Base-by-base conservation (phyloP, 2,888 invertebrate genomes). In the Sinhomidia bicolor region DNA sequence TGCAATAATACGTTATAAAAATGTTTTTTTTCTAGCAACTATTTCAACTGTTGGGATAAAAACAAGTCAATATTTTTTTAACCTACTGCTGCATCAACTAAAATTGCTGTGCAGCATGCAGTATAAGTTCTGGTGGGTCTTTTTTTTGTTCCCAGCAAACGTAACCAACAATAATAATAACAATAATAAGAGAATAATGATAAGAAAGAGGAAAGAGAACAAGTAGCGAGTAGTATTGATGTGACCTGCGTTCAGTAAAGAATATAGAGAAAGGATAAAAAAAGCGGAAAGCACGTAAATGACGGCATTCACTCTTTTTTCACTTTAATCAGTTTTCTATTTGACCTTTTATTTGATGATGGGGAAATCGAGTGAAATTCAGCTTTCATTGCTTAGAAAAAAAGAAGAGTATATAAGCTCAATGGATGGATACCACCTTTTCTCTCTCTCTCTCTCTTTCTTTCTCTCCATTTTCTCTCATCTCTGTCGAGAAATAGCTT, bases 321-420 rank as follows among this genome's bases (percentile, higher is more conserved):
- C 57, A 85, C 68, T 85, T 85, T 85, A 85, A 85, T 85, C 85
- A 85, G 68, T 85, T 71, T 71, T 68, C 79, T 79, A 60, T 85
- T 85, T 85, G 85, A 79, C 85, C 65, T 85, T 78, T 79, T 85
- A 65, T 78, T 85, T 76, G 76, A 76, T 29, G 44, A 47, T 36
- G 65, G 57, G 36, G 41, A 71, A 81, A 74, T 83, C 57, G 82
- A 74, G 57, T 83, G 36, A 71, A 47, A 71, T 44, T 71, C 41
- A 44, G 14, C 82, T 65, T 51, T 26, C 14, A 74, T 14, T 23
- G 4, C 23, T 65, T 65, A 17, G 29, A 12, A 5, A 29, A 32
- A 54, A 2, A 12, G n/a, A 36, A 17, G n/a, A 17, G 51, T 2
- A 51, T 10, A 23, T 20, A 60, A 41, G n/a, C 20, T 41, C 36